Evolutionary conservation across 2,888 invertebrate species (phyloP), one percentile per base, ranked within the genome.

Genomic region (Elegia similella): DNA sequence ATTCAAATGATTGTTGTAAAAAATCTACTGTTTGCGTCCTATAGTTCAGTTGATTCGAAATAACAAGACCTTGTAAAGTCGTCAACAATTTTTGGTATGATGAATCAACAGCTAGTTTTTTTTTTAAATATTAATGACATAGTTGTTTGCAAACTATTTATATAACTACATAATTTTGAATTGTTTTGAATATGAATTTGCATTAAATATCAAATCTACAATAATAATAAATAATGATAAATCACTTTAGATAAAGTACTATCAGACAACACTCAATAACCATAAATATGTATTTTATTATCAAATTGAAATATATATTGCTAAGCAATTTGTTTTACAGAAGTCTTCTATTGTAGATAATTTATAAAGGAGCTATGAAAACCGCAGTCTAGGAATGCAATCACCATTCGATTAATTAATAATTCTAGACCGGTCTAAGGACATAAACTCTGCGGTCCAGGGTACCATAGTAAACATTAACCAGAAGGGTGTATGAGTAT

Each of bases 381-480:
- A 77, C 80, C 82, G 73, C 83, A 80, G 76, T 69, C 68, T 69
- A 82, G 79, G 85, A 88, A 87, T 85, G 85, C 84, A 86, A 88
- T 88, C 84, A 86, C 75, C 82, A 86, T 88, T 84, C 76, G 73
- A 83, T 86, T 85, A 88, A 88, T 88, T 88, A 88, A 86, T 88
- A 89, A 89, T 89, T 89, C 88, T 86, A 85, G 86, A 87, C 82
- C 70, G 75, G 81, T 85, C 88, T 78, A 76, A 80, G 83, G 83
- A 84, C 85, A 79, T 86, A 86, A 87, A 88, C 87, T 84, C 87
- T 87, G 88, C 82, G 87, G 87, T 80, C 64, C 58, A 12, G 34
- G 7, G 15, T 50, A 12, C 12, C 50, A 50, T 12, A 50, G 34
- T 12, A 32, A 34, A 50, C 16, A 6, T 2, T 1, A 17, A 16